Evolutionary conservation across 2,888 invertebrate species (phyloP).

Genomic region (Drepana falcataria): DNA sequence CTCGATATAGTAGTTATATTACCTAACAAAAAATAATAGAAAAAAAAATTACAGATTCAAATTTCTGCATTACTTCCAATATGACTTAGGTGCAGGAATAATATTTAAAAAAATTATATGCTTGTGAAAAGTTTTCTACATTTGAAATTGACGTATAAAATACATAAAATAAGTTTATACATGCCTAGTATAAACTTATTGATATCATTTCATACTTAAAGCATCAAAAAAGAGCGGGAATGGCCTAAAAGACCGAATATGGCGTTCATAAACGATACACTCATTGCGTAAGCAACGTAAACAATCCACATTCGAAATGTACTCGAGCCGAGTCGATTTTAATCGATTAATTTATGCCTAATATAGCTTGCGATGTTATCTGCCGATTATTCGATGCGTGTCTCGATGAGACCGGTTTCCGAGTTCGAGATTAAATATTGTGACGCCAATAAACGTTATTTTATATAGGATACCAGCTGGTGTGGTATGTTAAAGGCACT

Average conservation of each 20-base stretch:
- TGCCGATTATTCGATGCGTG: conserved; percentile 14
- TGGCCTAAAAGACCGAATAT: not conserved
- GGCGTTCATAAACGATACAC: not conserved
- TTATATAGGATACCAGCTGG: not conserved
- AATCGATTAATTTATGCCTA: conserved; percentile 66
- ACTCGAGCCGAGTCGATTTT: conserved; percentile 34
- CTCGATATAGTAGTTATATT: no score
- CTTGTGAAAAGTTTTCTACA: no score
- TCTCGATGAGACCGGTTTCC: conserved; percentile 33
- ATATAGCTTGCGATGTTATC: conserved; percentile 49
- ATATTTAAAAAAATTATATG: no score
- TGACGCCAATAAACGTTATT: not conserved
- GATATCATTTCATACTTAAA: no score
- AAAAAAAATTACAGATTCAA: no score
- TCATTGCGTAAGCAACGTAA: conserved; percentile 6
- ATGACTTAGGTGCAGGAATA: no score
- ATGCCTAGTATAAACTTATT: no score
- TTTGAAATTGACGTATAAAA: no score
- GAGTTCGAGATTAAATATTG: conserved; percentile 5
- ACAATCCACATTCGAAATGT: conserved; percentile 17
- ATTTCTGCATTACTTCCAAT: no score
- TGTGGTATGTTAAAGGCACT: not conserved
- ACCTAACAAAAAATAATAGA: no score
- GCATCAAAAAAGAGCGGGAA: no score
- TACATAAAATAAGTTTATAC: no score